These are phyloP conservation scores for Propithecus perrieri DNA, from an alignment of 2,797 vertebrate species.

Conservation along the genomic window DNA sequence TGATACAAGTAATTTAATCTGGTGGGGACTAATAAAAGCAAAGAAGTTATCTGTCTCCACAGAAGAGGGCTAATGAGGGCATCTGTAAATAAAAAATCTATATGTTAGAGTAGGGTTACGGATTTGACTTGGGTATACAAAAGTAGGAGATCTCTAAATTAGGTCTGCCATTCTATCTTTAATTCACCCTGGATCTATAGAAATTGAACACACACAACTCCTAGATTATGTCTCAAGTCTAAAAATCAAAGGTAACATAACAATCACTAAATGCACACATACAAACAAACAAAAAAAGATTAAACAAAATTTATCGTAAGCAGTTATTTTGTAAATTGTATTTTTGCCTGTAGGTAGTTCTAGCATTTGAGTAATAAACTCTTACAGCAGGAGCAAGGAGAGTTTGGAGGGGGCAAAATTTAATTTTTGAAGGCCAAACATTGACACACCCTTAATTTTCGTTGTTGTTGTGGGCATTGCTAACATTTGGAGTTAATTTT, in stretches of 20 bases:
- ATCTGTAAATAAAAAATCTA: conserved; percentile 61
- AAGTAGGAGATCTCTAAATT: conserved; percentile 57
- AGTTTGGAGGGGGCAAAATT: background rate
- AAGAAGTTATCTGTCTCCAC: conserved; percentile 10
- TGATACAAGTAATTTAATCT: conserved; percentile 78
- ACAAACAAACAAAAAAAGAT: background rate
- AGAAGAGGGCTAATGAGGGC: conserved; percentile 31
- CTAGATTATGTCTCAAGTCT: background rate
- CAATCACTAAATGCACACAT: background rate
- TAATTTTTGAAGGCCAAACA: background rate
- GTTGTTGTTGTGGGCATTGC: background rate
- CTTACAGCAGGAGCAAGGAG: background rate
- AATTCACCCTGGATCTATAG: background rate
- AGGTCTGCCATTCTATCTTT: conserved; percentile 23
- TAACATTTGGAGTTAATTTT: conserved; percentile 53
- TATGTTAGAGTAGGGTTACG: background rate
- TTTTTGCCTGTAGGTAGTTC: conserved; percentile 41
- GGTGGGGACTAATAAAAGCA: conserved; percentile 75
- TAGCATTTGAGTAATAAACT: conserved; percentile 8
- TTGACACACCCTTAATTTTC: background rate
- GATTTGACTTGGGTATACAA: conserved; percentile 26
- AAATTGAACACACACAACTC: background rate
- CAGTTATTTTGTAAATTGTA: background rate
- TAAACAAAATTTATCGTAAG: conserved; percentile 37
- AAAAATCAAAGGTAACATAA: conserved; percentile 3